Evolutionary conservation across 2,113 vertebrate species (phyloP), one percentile per base, ranked within the genome.

Genomic region (Rhinopomastus cyanomelas): DNA sequence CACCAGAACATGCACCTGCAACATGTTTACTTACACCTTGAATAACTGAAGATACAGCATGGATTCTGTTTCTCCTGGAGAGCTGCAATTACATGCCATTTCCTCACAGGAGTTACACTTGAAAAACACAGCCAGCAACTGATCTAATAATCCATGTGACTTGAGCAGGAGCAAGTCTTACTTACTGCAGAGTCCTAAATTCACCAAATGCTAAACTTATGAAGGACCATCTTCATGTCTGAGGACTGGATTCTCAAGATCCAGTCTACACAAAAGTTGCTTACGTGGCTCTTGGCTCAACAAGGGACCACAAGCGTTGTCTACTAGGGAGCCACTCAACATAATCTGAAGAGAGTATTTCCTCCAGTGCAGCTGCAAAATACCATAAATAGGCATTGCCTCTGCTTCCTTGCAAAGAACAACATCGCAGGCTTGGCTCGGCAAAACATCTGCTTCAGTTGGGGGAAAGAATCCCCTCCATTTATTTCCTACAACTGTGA

Each of bases 361-460:
- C 88, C 89, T 87, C 79, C 60, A 82, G 71, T 93, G 88, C 65
- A 95, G 92, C 86, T 72, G 66, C 73, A 95, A 95, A 94, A 87
- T 61, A 87, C 94, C 95, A 96, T 96, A 96, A 96, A 96, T 92
- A 96, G 94, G 42, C 94, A 95, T 95, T 80, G 75, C 26, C 85
- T 82, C 71, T 79, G 51, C 71, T 82, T 92, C 79, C 30, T 93
- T 59, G 73, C 59, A 90, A 90, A 92, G 78, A 68, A 79, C 46
- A 79, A 91, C 78, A 93, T 93, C 75, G 90, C 74, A 76, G 62
- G 57, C 74, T 92, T 94, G 57, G 84, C 91, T 90, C 69, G 65
- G 32, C 83, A 81, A 60, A 72, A 68, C 6, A 81, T 92, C 29
- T 90, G 55, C 48, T 73, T 90, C 78, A 76, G 55, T 89, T 79